These are phyloP conservation scores for Agonopterix alstromeriana DNA, from an alignment of 2,888 invertebrate genomes.

Conservation along the genomic window DNA sequence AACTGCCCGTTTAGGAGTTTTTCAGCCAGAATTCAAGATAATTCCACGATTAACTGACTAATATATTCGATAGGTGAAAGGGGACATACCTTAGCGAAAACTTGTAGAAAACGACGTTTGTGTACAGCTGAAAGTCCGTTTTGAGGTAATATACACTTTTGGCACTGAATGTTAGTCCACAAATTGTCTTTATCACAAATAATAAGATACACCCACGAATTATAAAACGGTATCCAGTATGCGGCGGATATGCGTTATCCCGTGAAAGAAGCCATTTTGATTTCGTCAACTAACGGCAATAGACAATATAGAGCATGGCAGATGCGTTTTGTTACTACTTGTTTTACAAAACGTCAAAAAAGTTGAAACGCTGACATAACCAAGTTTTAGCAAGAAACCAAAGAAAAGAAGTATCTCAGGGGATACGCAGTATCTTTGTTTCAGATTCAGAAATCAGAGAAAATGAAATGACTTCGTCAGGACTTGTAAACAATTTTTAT, in stretches of 20 bases:
- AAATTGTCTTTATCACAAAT: constrained; percentile 48
- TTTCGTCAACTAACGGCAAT: constrained; percentile 69
- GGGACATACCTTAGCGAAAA: constrained; percentile 64
- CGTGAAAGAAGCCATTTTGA: constrained; percentile 74
- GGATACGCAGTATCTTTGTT: too few relatives aligned
- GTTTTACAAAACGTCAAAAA: too few relatives aligned
- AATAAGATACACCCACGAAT: constrained; percentile 45
- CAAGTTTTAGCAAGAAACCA: too few relatives aligned
- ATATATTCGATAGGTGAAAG: constrained; percentile 69
- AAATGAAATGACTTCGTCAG: too few relatives aligned
- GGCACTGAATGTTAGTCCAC: constrained; percentile 50
- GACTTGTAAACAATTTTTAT: too few relatives aligned
- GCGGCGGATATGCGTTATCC: constrained; percentile 67
- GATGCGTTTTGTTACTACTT: constrained; percentile 20
- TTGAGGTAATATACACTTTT: constrained; percentile 33
- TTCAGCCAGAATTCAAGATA: constrained; percentile 14
- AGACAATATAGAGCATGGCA: constrained; percentile 39
- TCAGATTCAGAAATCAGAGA: too few relatives aligned
- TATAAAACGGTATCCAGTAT: constrained; percentile 45
- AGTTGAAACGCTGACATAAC: too few relatives aligned
- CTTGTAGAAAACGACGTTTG: constrained; percentile 28
- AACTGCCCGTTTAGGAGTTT: neutral
- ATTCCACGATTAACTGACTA: constrained; percentile 37
- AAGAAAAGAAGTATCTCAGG: too few relatives aligned
- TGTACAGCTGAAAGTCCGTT: constrained; percentile 32